A percentile compares a stretch with the other conserved stretches of the same genome.
Evolutionary conservation across 2,113 vertebrate species (phyloP).

Genomic region (Ceyx cyanopectus): DNA sequence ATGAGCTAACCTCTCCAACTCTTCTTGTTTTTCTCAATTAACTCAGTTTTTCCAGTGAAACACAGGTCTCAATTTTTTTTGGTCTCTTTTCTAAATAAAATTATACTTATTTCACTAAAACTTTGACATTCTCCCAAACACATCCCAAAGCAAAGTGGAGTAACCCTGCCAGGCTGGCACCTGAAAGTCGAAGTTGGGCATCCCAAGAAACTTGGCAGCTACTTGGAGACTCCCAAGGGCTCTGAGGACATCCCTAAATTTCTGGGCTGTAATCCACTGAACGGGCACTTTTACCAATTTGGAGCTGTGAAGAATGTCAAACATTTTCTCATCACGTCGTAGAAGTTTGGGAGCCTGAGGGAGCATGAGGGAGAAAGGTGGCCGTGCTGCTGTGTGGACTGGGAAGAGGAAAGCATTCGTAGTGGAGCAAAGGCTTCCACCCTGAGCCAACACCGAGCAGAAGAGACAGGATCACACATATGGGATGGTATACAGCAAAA

Average conservation of each 20-base stretch:
- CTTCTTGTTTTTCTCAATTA: not conserved
- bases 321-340: not conserved
- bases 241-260: not conserved
- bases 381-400: not conserved
- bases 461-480: not conserved
- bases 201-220: not conserved
- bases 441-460: accelerated
- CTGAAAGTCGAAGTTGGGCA: not conserved
- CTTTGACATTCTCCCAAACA: not conserved
- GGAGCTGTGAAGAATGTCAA: not conserved
- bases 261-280: not conserved
- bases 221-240: not conserved
- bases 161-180: not conserved
- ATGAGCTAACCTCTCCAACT: not conserved
- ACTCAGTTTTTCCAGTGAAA: not conserved
- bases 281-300: not conserved
- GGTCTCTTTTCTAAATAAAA: not conserved
- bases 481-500: not conserved
- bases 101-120: not conserved
- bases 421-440: not conserved
- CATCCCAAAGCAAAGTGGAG: not conserved
- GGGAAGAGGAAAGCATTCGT: not conserved
- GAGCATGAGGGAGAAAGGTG: not conserved
- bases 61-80: not conserved
- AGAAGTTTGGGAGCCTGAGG: not conserved